phyloP scores from a whole-genome alignment of 2,113 vertebrate species.

The Oryzias celebensis region DNA sequence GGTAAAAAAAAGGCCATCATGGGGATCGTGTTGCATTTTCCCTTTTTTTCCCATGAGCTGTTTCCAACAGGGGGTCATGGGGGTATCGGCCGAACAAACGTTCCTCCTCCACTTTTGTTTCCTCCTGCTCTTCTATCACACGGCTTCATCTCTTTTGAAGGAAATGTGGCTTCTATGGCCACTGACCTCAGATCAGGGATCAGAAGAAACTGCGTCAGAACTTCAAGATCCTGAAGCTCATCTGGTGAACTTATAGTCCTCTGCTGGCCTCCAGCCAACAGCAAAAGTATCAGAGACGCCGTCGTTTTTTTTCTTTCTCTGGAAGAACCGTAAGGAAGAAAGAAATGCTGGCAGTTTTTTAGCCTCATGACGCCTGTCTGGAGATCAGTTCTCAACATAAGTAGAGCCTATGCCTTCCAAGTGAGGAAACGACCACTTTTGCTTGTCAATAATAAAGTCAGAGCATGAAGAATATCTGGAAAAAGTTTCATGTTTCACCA shows the following conservation, averaged over 20 bases:
- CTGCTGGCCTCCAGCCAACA: neutral
- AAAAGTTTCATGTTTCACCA: conserved; percentile 8
- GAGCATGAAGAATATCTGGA: conserved; percentile 7
- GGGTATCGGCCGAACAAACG: conserved; percentile 16
- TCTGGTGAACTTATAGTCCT: no score
- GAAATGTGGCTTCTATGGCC: conserved; percentile 3
- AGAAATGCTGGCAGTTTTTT: neutral
- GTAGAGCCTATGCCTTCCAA: conserved; percentile 24
- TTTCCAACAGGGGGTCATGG: neutral
- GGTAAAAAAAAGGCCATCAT: no score
- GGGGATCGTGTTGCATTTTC: conserved; percentile 2
- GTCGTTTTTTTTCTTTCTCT: neutral
- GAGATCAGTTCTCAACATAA: conserved; percentile 23
- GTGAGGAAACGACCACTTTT: conserved; percentile 36
- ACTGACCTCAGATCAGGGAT: neutral
- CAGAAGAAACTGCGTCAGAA: neutral
- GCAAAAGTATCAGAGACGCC: no score
- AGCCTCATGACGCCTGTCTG: conserved; percentile 15
- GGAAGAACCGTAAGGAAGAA: neutral
- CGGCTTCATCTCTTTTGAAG: conserved; percentile 6
- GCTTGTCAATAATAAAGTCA: conserved; percentile 19
- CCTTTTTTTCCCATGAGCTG: neutral
- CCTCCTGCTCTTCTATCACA: neutral
- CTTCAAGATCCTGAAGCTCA: neutral
- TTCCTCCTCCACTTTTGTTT: conserved; percentile 4